A percentile compares a stretch with the other conserved stretches of the same genome.
These are phyloP conservation scores for Channa striata DNA, from an alignment of 2,797 vertebrate genomes.

Conservation along the genomic window DNA sequence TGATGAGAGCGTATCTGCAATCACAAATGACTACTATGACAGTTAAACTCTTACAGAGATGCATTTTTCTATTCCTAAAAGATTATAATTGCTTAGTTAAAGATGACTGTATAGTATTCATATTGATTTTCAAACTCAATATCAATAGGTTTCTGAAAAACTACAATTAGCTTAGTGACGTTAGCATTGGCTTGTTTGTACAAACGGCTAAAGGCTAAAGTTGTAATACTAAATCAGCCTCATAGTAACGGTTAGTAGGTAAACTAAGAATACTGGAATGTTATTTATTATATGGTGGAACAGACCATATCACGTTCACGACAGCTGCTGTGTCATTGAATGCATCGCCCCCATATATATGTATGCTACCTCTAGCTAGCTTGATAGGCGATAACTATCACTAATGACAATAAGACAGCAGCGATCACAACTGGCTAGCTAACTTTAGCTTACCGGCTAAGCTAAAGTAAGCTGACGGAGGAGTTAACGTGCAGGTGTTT, in stretches of 20 bases:
- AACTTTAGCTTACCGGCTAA: slow-evolving; percentile 58
- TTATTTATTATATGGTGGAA: no score
- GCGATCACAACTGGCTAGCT: slow-evolving; percentile 40
- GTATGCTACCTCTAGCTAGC: background rate
- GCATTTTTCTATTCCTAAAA: background rate
- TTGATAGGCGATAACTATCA: background rate
- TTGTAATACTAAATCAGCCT: no score
- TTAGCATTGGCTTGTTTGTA: background rate
- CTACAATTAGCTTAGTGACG: background rate
- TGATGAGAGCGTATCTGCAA: background rate
- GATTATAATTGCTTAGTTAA: no score
- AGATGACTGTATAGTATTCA: no score
- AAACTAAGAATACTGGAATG: no score
- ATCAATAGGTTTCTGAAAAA: no score
- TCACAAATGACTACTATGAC: no score
- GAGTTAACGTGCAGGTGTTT: background rate
- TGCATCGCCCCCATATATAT: no score
- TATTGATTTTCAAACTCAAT: no score
- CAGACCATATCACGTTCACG: background rate
- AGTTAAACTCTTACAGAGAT: background rate
- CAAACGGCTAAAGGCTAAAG: no score
- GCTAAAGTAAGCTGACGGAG: slow-evolving; percentile 1
- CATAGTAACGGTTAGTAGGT: no score
- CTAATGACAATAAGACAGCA: background rate
- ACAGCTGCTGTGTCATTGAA: slow-evolving; percentile 47